Evolutionary conservation across 2,888 invertebrate species (phyloP).

Genomic region (Cerceris ruficornis): DNA sequence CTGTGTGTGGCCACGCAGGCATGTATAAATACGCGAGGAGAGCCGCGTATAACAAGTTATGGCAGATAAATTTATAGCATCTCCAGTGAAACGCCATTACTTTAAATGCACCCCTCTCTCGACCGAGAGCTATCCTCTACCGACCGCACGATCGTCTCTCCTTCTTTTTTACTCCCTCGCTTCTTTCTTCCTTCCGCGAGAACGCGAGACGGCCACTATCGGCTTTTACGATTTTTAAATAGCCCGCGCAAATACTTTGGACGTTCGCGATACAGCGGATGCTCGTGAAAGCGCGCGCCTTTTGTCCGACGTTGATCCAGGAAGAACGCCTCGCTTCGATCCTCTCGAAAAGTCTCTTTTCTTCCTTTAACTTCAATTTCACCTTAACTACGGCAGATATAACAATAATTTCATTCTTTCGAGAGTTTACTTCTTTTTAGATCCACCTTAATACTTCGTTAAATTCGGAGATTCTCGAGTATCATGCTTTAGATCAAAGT

Average conservation of each 20-base stretch:
- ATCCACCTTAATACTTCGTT: too few relatives aligned
- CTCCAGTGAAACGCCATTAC: slow-evolving; percentile 82
- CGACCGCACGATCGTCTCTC: slow-evolving; percentile 47
- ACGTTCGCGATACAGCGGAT: slow-evolving; percentile 50
- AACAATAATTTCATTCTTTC: too few relatives aligned
- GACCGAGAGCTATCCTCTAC: slow-evolving; percentile 51
- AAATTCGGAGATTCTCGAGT: too few relatives aligned
- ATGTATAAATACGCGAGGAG: slow-evolving; percentile 81
- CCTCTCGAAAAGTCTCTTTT: slow-evolving; percentile 36
- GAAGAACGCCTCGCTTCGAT: slow-evolving; percentile 42
- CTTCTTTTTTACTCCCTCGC: slow-evolving; percentile 39
- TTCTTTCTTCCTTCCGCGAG: slow-evolving; percentile 37
- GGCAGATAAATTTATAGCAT: slow-evolving; percentile 82
- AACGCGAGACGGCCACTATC: slow-evolving; percentile 67
- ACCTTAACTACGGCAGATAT: not conserved
- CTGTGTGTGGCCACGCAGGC: slow-evolving; percentile 79
- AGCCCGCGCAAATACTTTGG: slow-evolving; percentile 66
- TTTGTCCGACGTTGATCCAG: slow-evolving; percentile 57
- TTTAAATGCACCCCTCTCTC: slow-evolving; percentile 72
- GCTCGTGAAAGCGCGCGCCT: slow-evolving; percentile 33
- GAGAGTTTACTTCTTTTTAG: too few relatives aligned
- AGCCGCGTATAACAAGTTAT: slow-evolving; percentile 82
- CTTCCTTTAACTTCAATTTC: not conserved
- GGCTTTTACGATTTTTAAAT: slow-evolving; percentile 81
- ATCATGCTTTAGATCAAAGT: too few relatives aligned